These are phyloP conservation scores for Ibidorhyncha struthersii DNA, from an alignment of 2,113 vertebrate species.

Conservation along the genomic window DNA sequence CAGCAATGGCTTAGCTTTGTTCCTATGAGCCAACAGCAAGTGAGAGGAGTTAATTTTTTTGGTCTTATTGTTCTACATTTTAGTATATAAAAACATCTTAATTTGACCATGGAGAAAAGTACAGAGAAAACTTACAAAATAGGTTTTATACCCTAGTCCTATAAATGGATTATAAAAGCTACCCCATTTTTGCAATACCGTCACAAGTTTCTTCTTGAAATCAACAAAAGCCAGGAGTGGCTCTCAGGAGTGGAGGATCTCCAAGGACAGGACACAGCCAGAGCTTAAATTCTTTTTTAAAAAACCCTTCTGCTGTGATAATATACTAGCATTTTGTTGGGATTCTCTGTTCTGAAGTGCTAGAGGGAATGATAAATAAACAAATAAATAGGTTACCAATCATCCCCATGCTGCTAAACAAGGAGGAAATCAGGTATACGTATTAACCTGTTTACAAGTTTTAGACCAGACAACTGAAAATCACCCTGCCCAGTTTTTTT, in stretches of 20 bases:
- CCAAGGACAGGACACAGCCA: neutral
- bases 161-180: neutral
- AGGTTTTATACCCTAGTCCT: neutral
- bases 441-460: neutral
- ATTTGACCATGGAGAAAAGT: neutral
- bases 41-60: neutral
- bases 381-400: neutral
- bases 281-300: neutral
- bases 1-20: neutral
- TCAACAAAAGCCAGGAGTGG: neutral
- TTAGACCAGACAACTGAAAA: neutral
- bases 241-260: neutral
- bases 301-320: neutral
- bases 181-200: neutral
- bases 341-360: neutral
- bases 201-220: neutral
- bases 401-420: neutral
- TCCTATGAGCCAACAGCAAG: neutral
- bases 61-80: neutral
- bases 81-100: neutral
- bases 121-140: neutral
- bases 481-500: neutral
- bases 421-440: neutral
- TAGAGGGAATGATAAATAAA: neutral
- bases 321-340: neutral